phyloP scores from a whole-genome alignment of 53 echinoderm and acorn worm genomes.

The Holothuria scabra region DNA sequence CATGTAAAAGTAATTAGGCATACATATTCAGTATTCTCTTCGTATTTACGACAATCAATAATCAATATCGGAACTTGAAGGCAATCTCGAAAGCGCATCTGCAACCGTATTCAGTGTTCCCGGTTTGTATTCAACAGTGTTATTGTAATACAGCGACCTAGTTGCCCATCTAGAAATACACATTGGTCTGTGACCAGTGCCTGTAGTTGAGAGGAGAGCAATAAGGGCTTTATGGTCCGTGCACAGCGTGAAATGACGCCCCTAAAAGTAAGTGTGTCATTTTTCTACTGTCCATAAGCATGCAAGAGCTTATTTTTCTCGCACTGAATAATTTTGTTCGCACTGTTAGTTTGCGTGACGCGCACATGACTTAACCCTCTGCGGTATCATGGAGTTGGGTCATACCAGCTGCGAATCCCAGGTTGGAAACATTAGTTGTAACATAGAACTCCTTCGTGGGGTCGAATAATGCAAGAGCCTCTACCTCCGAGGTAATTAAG shows the following conservation, averaged over 20 bases:
- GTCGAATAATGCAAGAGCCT: slow-evolving; percentile 1
- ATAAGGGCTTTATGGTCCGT: slow-evolving; percentile 2
- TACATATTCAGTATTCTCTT: too few species aligned
- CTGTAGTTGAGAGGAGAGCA: slow-evolving; percentile 48
- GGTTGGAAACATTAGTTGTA: too few species aligned
- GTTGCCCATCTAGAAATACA: slow-evolving; percentile 58
- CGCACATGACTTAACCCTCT: too few species aligned
- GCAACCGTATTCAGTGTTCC: slow-evolving; percentile 60
- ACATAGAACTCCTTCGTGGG: too few species aligned
- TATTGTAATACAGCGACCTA: slow-evolving; percentile 59
- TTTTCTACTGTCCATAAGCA: slow-evolving; percentile 16
- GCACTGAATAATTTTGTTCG: not conserved
- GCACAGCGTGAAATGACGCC: not conserved
- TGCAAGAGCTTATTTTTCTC: slow-evolving; percentile 17
- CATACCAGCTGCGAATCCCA: not conserved
- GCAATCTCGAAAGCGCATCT: too few species aligned
- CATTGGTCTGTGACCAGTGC: slow-evolving; percentile 63
- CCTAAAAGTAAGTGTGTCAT: slow-evolving; percentile 24
- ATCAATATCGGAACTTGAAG: too few species aligned
- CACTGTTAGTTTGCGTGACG: too few species aligned
- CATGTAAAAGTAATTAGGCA: too few species aligned
- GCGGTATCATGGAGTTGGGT: too few species aligned
- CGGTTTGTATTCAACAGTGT: slow-evolving; percentile 57
- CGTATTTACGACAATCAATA: too few species aligned
- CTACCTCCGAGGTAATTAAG: not conserved